Evolutionary conservation across 2,888 invertebrate species (phyloP).

Genomic region (Harmothoe impar): DNA sequence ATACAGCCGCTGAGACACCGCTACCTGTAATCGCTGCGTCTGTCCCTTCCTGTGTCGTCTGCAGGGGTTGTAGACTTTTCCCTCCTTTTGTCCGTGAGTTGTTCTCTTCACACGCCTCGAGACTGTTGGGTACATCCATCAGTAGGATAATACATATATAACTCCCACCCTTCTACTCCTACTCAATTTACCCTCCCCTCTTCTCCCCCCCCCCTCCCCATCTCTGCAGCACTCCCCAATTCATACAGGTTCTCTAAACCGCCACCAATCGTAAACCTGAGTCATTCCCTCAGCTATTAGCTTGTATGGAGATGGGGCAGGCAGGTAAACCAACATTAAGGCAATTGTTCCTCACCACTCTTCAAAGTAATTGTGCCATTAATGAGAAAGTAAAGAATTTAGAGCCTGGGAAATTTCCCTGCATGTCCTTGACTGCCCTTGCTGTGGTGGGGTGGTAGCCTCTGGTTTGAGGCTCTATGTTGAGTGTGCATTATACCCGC

Average conservation of each 20-base stretch:
- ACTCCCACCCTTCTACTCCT: constrained; percentile 12
- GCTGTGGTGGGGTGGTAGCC: too few relatives aligned
- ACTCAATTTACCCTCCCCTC: not conserved
- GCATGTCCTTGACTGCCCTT: too few relatives aligned
- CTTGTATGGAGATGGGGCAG: too few relatives aligned
- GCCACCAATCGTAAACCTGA: not conserved
- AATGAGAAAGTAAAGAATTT: too few relatives aligned
- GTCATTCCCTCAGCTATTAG: not conserved
- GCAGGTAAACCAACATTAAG: not conserved
- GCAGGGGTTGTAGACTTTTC: constrained; percentile 29
- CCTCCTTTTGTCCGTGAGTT: constrained; percentile 12
- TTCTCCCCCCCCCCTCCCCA: too few relatives aligned
- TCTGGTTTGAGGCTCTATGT: too few relatives aligned
- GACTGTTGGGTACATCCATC: constrained; percentile 15
- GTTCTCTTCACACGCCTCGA: constrained; percentile 15
- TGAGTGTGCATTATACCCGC: too few relatives aligned
- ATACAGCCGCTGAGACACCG: not conserved
- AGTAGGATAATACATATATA: not conserved
- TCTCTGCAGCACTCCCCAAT: too few relatives aligned
- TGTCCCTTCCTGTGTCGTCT: not conserved
- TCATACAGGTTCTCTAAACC: not conserved
- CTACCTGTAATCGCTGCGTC: constrained; percentile 26
- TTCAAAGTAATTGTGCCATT: not conserved
- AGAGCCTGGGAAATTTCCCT: not conserved
- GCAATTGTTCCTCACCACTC: not conserved